Base-by-base conservation (phyloP, 2,888 invertebrate species). In the Augiades crinisus region DNA sequence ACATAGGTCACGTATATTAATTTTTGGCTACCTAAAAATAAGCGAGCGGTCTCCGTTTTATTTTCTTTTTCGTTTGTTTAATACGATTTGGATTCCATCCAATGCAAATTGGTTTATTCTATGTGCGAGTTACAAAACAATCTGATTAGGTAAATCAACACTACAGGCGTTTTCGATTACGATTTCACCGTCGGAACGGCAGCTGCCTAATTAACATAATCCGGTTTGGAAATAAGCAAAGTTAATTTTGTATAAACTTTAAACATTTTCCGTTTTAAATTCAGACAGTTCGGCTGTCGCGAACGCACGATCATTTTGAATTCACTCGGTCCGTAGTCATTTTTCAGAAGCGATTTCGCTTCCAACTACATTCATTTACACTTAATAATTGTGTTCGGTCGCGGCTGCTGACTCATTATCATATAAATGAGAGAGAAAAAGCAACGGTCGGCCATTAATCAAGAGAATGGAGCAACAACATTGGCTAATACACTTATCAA, bases 381-480 rank as follows among this genome's bases (percentile, higher is more conserved):
- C 81, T 73, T 79, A 80, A 84, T 81, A 84, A 85, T 82, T 82
- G 77, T 80, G 75, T 78, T 77, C 72, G 72, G 73, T 73, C 71
- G 77, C 74, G 75, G 75, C 72, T 72, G 75, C 71, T 68, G 77
- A 70, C 85, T 86, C 81, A 88, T 87, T 86, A 86, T 78, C 84
- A 87, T 87, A 86, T 81, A 85, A 86, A 88, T 86, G 87, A 87
- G 85, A 81, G 84, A 81, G 83, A 87, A 85, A 86, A 87, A 83
- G 81, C 82, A 78, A 74, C 78, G 79, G 79, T 71, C 74, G 70
- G 57, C 78, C 81, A 81, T 87, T 88, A 85, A 85, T 87, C 84
- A 84, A 73, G 75, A 72, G 83, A 85, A 82, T 81, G 83, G 80
- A 79, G 81, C 79, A 83, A 85, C 83, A 87, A 81, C 81, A 81